Conservation (phyloP, 2,888 invertebrate genomes). For the Trisateles emortualis region DNA sequence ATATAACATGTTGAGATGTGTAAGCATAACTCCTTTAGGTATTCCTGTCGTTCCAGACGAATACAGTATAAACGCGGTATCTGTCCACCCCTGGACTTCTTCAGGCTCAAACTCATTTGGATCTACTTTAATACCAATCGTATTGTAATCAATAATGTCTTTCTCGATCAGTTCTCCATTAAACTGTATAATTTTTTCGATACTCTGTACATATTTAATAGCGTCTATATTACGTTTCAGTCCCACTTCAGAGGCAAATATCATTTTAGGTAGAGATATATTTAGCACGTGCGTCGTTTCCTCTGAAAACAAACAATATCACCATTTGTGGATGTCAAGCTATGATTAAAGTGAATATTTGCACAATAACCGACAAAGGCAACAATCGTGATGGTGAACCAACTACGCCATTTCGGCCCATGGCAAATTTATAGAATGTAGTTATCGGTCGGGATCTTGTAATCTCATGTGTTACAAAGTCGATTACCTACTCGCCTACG, state of each 20-base stretch:
- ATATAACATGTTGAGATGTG: constrained; percentile 82
- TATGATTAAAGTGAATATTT: no score
- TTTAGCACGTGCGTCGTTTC: constrained; percentile 86
- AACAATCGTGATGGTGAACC: no score
- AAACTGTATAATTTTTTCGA: constrained; percentile 88
- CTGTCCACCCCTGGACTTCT: constrained; percentile 55
- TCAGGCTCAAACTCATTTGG: constrained; percentile 47
- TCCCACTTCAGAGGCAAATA: constrained; percentile 86
- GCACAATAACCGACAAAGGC: no score
- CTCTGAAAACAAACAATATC: constrained; percentile 51
- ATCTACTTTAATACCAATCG: constrained; percentile 38
- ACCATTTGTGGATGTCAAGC: neutral
- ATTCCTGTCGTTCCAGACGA: constrained; percentile 92
- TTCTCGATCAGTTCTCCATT: constrained; percentile 77
- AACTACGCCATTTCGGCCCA: no score
- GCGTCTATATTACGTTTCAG: constrained; percentile 52
- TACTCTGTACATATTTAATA: constrained; percentile 53
- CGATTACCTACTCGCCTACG: no score
- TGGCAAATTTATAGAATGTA: no score
- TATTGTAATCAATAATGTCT: constrained; percentile 44
- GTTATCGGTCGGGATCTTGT: no score
- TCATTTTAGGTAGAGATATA: constrained; percentile 89
- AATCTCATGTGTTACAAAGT: no score
- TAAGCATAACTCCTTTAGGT: constrained; percentile 92
- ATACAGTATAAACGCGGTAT: constrained; percentile 78